Conservation (phyloP, 2,113 vertebrate genomes). For the Apistogramma diplotaenia region DNA sequence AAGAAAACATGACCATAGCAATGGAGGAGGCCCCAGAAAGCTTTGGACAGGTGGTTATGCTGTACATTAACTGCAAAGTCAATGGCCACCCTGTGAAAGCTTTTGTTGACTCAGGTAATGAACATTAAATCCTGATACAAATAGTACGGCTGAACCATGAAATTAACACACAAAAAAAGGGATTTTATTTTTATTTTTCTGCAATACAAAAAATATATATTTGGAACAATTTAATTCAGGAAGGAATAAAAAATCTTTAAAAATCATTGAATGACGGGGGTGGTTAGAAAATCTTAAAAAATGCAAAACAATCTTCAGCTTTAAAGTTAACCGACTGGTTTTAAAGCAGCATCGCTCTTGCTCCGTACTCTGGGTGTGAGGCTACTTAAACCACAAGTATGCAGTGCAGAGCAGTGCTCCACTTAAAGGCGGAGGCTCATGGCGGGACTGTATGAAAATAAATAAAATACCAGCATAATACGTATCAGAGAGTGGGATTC, state of each 20-base stretch:
- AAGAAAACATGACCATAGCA: constrained; percentile 99
- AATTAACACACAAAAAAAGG: not conserved
- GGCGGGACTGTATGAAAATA: not conserved
- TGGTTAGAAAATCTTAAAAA: not conserved
- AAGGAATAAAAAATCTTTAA: not conserved
- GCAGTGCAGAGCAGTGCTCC: not conserved
- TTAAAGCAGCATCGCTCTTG: not conserved
- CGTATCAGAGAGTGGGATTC: not conserved
- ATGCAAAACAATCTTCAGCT: not conserved
- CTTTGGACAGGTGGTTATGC: constrained; percentile 99
- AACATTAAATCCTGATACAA: not conserved
- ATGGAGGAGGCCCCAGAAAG: constrained; percentile 99
- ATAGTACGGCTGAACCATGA: not conserved
- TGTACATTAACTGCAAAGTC: constrained; percentile 99
- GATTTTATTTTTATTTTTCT: not conserved
- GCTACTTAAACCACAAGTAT: not conserved
- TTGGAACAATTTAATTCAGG: not conserved
- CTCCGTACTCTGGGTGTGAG: not conserved
- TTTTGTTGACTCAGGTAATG: constrained; percentile 96
- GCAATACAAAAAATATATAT: not conserved
- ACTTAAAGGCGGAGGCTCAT: not conserved
- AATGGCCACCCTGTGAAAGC: constrained; percentile 98
- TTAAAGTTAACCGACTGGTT: not conserved
- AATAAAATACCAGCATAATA: not conserved
- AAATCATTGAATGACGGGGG: not conserved